Evolutionary conservation across 2,888 invertebrate genomes (phyloP), one percentile per base, ranked within the genome.

Genomic region (Xestoiulus laeticollis): DNA sequence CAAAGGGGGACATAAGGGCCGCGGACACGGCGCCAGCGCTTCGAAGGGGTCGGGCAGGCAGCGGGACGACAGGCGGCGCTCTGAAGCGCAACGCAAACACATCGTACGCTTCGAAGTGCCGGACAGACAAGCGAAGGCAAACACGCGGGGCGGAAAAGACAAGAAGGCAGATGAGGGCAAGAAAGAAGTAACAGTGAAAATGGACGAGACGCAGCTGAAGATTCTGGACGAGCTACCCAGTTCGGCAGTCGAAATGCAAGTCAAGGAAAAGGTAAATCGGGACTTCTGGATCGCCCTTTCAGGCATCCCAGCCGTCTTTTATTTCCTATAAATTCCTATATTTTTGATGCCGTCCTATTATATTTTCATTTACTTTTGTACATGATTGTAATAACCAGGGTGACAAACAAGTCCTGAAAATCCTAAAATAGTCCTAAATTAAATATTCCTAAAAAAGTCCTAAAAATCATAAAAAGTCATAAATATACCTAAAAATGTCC

Each of bases 221-320:
- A 95, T 96, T 89, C 93, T 96, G 90, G 98, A 97, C 92, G 97
- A 98, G 91, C 93, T 97, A 91, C 97, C 98, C 48, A 96, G 95
- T 93, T 97, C 97, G 86, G 97, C 98, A 78, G 97, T 97, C 88
- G 98, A 98, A 93, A 95, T 98, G 94, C 96, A 97, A 93, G 96
- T 97, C 91, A 97, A 97, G 94, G 97, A 96, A 93, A 97, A 97
- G 95, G 97, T 97, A 93, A 84, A 89, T 86, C 12, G 14, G 1
- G 30, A 14, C 59, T 22, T n/a, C n/a, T n/a, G n/a, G n/a, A n/a
- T n/a, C n/a, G n/a, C n/a, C n/a, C n/a, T n/a, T n/a, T n/a, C n/a
- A n/a, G n/a, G n/a, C n/a, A n/a, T n/a, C n/a, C n/a, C n/a, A n/a
- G n/a, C n/a, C n/a, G n/a, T n/a, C n/a, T n/a, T n/a, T n/a, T n/a